Evolutionary conservation across 2,113 vertebrate genomes (phyloP).

Genomic region (Gasterosteus aculeatus): DNA sequence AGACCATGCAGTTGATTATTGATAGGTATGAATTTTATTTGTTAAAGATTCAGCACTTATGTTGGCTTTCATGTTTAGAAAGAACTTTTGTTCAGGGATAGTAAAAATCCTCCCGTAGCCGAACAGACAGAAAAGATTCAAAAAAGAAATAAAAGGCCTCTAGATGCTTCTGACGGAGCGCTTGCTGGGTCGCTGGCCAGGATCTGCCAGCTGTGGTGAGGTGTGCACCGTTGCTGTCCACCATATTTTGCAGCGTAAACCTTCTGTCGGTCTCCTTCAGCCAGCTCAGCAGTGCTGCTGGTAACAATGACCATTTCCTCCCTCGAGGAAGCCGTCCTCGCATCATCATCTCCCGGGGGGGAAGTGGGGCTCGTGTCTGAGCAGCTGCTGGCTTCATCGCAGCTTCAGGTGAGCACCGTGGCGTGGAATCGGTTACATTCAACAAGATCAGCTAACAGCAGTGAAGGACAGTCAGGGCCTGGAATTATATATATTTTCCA

Average conservation of each 20-base stretch:
- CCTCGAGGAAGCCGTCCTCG: background rate
- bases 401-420: background rate
- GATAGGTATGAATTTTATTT: background rate
- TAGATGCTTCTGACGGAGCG: background rate
- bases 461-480: too few relatives aligned
- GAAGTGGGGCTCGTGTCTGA: background rate
- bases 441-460: background rate
- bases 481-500: too few relatives aligned
- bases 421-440: background rate
- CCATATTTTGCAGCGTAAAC: background rate
- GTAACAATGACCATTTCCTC: background rate
- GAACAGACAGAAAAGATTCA: background rate
- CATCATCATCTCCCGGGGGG: background rate
- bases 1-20: conserved; percentile 1
- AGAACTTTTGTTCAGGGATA: background rate
- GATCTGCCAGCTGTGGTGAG: background rate
- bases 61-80: background rate
- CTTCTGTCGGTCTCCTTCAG: background rate
- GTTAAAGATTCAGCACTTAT: background rate
- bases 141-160: background rate
- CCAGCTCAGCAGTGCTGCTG: background rate
- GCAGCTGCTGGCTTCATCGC: background rate
- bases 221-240: background rate
- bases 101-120: background rate
- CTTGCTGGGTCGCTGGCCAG: background rate